These are phyloP conservation scores for Melanotaenia parkinsoni DNA, from an alignment of 2,797 vertebrate genomes.

Conservation along the genomic window DNA sequence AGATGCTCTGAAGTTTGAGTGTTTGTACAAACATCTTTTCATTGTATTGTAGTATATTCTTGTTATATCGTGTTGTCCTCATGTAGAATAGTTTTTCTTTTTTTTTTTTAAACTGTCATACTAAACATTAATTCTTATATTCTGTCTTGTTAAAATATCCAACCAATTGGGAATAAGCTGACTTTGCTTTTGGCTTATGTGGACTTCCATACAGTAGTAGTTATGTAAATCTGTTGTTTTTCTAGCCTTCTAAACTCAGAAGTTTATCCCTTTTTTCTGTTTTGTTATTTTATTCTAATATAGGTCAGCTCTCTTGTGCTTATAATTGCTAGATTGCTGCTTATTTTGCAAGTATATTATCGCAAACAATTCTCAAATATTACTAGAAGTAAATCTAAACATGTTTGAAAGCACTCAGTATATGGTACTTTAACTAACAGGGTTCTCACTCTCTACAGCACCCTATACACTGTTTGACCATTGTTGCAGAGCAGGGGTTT, in stretches of 20 bases:
- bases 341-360: not conserved
- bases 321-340: too few relatives aligned
- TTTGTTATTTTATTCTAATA: not conserved
- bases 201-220: not conserved
- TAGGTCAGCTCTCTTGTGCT: not conserved
- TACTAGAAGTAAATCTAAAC: not conserved
- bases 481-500: not conserved
- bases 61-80: not conserved
- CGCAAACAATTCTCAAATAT: not conserved
- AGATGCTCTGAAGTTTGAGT: constrained; percentile 25
- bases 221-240: not conserved
- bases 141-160: constrained; percentile 9
- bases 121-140: not conserved
- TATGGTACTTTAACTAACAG: not conserved
- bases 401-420: not conserved
- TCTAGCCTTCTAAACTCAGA: not conserved
- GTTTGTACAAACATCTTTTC: not conserved
- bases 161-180: constrained; percentile 3
- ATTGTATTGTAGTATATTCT: not conserved
- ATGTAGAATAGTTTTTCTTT: constrained; percentile 1
- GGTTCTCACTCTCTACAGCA: not conserved
- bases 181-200: not conserved
- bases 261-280: not conserved
- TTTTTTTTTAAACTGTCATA: constrained; percentile 32
- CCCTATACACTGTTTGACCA: not conserved